phyloP scores from a whole-genome alignment of 2,113 vertebrate genomes.

The Balaenoptera acutorostrata region DNA sequence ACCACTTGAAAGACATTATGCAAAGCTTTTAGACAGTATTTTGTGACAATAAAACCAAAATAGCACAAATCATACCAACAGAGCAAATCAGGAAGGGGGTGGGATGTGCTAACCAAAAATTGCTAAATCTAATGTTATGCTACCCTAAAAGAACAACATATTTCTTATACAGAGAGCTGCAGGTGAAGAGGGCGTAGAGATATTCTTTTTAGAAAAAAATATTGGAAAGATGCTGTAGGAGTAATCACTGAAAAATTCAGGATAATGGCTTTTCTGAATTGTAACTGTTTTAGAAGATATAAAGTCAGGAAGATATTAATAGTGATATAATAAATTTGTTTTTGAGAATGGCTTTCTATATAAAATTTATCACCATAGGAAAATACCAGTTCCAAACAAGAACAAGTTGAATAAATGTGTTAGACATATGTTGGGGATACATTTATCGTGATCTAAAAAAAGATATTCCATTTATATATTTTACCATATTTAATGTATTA shows the following conservation, averaged over 20 bases:
- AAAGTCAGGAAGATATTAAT: not conserved
- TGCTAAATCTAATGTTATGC: slow-evolving; percentile 45
- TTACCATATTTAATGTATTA: not conserved
- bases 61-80: slow-evolving; percentile 24
- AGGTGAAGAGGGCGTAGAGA: not conserved
- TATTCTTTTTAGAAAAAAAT: slow-evolving; percentile 15
- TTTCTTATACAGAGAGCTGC: not conserved
- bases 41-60: slow-evolving; percentile 55
- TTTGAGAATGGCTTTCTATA: not conserved
- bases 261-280: not conserved
- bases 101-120: slow-evolving; percentile 27
- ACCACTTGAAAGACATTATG: slow-evolving; percentile 54
- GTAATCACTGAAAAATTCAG: not conserved
- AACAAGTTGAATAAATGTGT: not conserved
- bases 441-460: not conserved
- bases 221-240: not conserved
- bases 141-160: slow-evolving; percentile 30
- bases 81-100: not conserved
- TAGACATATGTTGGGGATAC: not conserved
- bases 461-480: not conserved
- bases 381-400: slow-evolving; percentile 9
- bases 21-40: not conserved
- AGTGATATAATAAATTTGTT: not conserved
- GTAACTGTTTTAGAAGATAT: not conserved
- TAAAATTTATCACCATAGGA: not conserved